Base-by-base conservation (phyloP, 1,140 invertebrate species). In the Bombus waltoni region DNA sequence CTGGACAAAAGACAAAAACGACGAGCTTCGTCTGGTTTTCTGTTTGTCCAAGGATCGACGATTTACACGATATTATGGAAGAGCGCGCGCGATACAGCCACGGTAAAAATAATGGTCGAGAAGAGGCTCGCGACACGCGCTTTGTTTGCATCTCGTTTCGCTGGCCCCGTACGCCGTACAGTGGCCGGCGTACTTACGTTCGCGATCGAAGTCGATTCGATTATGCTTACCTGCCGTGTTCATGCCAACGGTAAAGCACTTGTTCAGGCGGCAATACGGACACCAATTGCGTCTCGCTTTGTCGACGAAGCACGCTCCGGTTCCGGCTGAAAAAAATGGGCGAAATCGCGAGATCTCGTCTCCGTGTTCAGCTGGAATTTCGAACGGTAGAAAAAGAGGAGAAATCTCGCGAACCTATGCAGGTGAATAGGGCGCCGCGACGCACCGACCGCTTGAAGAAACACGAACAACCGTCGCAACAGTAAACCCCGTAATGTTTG, bases 401-500 rank as follows among this genome's bases (percentile, higher is more conserved):
- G 22, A 42, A 35, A 32, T 66, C 57, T 78, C 4, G 57, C 77
- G 25, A 66, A 90, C 90, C 96, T 88, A 97, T 98, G 92, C 98
- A 98, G 68, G 96, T 96, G 90, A 98, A 98, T 8, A 96, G 93
- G 13, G 97, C 96, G 18, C 96, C 96, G 82, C 96, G 96, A 71
- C 98, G 94, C 28, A 98, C 96, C 81, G 97, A 97, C 89, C 97
- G 95, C 94, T 98, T 98, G 94, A 98, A 98, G 93, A 98, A 98
- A 91, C 98, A 98, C 65, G 97, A 98, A 93, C 98, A 98, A 11
- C 98, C 98, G 91, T 98, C 98, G 92, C 98, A 98, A 92, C 98
- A 98, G 93, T 96, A 97, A 15, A 98, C 97, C 1, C 98, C 98
- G 91, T 98, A 98, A 94, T 98, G 98, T 93, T 98, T 98, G 0